phyloP scores from a whole-genome alignment of 2,797 vertebrate species.

The Melanotaenia maccullochi region DNA sequence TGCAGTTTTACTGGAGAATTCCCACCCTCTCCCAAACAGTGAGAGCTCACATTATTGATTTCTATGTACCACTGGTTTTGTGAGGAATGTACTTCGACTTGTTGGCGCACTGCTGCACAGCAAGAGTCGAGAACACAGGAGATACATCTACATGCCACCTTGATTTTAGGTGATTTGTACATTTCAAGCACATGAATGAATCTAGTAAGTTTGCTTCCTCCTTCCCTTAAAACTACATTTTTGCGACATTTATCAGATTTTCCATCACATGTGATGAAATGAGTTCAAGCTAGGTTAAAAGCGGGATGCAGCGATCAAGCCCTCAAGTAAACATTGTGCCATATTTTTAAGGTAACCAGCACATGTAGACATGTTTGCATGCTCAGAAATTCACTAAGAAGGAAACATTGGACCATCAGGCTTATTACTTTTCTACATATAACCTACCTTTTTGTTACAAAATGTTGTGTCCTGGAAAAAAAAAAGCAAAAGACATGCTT shows the following conservation, averaged over 20 bases:
- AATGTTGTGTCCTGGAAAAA: constrained; percentile 20
- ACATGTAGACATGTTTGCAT: not conserved
- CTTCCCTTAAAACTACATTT: constrained; percentile 39
- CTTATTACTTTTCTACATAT: constrained; percentile 40
- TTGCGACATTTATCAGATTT: constrained; percentile 58
- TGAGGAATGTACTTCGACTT: constrained; percentile 52
- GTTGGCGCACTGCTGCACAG: constrained; percentile 32
- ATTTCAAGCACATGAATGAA: constrained; percentile 38
- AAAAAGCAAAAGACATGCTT: not conserved
- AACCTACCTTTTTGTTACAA: not conserved
- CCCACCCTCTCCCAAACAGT: constrained; percentile 51
- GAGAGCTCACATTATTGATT: constrained; percentile 57
- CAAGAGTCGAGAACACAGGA: constrained; percentile 22
- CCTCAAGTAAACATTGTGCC: constrained; percentile 1
- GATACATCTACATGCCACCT: not conserved
- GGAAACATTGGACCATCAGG: constrained; percentile 24
- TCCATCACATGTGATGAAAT: constrained; percentile 46
- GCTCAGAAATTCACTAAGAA: not conserved
- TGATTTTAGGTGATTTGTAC: constrained; percentile 27
- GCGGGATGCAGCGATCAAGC: constrained; percentile 6
- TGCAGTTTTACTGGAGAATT: constrained; percentile 44
- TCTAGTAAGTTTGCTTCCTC: constrained; percentile 4
- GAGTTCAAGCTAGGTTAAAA: constrained; percentile 38
- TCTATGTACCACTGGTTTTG: constrained; percentile 60
- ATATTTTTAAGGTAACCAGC: constrained; percentile 2